phyloP scores from a whole-genome alignment of 2,113 vertebrate species.

The Malurus elegans region DNA sequence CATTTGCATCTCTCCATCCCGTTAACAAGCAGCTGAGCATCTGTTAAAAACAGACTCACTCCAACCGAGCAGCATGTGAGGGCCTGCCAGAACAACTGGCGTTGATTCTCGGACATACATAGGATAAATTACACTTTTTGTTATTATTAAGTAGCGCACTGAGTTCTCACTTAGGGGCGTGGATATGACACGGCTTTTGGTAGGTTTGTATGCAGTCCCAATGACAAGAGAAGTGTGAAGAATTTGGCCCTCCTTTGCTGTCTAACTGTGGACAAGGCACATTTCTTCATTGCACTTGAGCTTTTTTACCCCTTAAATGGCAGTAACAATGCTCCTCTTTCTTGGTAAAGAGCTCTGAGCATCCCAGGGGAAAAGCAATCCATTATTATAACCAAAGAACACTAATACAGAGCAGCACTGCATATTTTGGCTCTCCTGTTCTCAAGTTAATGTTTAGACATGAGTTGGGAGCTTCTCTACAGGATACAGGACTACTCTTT shows the following conservation, averaged over 20 bases:
- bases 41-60: background rate
- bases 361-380: background rate
- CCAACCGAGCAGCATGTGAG: background rate
- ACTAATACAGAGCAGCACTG: background rate
- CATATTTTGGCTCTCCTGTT: background rate
- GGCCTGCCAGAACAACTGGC: background rate
- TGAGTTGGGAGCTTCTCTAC: background rate
- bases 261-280: background rate
- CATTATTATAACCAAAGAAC: background rate
- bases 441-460: background rate
- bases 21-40: background rate
- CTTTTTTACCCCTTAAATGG: background rate
- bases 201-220: background rate
- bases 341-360: background rate
- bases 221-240: background rate
- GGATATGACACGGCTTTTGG: background rate
- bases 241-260: background rate
- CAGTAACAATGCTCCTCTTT: background rate
- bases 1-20: background rate
- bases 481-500: background rate
- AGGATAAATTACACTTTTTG: background rate
- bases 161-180: background rate
- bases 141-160: background rate
- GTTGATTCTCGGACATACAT: background rate
- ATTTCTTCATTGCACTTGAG: background rate